Conservation (phyloP, 2,888 invertebrate species). For the Eustalomyia histrio region DNA sequence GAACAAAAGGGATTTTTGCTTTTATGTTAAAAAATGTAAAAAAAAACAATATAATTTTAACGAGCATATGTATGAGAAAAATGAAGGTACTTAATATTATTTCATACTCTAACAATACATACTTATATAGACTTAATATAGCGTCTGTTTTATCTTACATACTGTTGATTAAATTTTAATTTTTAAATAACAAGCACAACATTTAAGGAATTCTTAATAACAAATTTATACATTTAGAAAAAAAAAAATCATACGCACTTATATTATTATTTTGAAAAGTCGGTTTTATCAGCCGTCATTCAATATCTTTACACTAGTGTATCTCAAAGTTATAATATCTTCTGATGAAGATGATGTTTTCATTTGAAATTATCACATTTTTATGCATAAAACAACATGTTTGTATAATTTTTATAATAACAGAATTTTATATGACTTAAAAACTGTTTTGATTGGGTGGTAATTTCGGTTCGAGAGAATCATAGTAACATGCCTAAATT, state of each 20-base stretch:
- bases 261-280: conserved; percentile 23
- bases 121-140: neutral
- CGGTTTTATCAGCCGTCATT: conserved; percentile 11
- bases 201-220: neutral
- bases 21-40: neutral
- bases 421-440: too few species aligned
- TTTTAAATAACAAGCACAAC: too few species aligned
- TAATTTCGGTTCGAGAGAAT: too few species aligned
- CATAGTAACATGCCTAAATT: too few species aligned
- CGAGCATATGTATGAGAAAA: conserved; percentile 12
- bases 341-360: neutral
- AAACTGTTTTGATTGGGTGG: too few species aligned
- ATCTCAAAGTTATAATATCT: neutral
- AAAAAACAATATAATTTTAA: neutral
- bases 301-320: neutral
- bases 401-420: neutral
- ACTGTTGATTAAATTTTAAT: neutral
- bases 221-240: conserved; percentile 25
- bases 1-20: neutral
- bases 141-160: neutral
- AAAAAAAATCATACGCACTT: neutral
- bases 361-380: neutral
- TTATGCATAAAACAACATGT: neutral
- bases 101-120: conserved; percentile 2
- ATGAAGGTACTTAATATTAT: conserved; percentile 39